Base-by-base conservation (phyloP, 2,113 vertebrate genomes). In the Dicaeum eximium region DNA sequence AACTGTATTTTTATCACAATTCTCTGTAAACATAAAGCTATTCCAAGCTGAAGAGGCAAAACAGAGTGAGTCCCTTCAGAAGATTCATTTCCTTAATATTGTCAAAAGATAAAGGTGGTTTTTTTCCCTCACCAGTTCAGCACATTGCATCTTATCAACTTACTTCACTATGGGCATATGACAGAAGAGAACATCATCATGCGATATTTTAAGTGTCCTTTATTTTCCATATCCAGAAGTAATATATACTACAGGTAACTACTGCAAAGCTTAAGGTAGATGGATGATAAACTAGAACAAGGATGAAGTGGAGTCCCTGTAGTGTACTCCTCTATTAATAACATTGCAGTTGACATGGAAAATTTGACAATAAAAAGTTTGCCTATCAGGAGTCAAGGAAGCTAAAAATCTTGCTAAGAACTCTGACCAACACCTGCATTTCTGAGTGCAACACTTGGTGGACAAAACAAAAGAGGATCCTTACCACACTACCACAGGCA, bases 261-360 rank as follows among this genome's bases (percentile, higher is more conserved):
- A 69, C 24, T 42, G 16, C 33, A 88, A 90, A 83, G 60, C n/a
- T 65, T 65, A 66, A 42, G 16, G 33, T 3, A 33, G 54, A 77
- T 20, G 13, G 54, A 78, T 37, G 19, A 74, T 28, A 40, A 75
- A 72, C 19, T 37, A 66, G 22, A 91, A 78, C 7, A 57, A 0
- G 0, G 33, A 69, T 35, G 17, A 53, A 75, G n/a, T 8, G 1
- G 38, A 90, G 25, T 16, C 19, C n/a, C n/a, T 79, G 27, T 38
- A 42, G 11, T 12, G 14, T 22, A 47, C 22, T 75, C 25, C n/a
- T 69, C 69, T 27, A 27, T 35, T 50, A 57, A 19, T 33, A 60
- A 35, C 1, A 5, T 24, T 2, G 6, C 22, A 51, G n/a, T 5
- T 69, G 42, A 75, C 2, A 58, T 0, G 22, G 17, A 51, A 51